Evolutionary conservation across 2,113 vertebrate species (phyloP).

Genomic region (Burhinus bistriatus): DNA sequence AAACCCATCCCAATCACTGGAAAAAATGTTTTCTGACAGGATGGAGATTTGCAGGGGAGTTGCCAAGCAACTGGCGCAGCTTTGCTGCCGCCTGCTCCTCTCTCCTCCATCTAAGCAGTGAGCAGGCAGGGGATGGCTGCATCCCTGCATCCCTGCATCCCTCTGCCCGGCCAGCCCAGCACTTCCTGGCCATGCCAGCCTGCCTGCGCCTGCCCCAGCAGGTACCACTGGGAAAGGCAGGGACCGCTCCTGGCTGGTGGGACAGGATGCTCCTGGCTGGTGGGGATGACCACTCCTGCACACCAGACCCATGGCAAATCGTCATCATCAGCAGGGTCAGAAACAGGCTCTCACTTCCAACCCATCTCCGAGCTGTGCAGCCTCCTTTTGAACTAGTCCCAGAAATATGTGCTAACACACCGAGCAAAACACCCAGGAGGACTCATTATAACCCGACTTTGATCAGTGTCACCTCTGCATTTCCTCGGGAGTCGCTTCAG

Average conservation of each 20-base stretch:
- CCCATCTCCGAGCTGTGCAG: background rate
- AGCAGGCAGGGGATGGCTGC: background rate
- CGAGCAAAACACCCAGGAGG: background rate
- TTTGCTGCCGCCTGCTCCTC: constrained; percentile 19
- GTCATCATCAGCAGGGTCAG: background rate
- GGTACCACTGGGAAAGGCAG: background rate
- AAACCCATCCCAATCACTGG: background rate
- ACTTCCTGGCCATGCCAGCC: background rate
- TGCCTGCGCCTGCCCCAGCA: background rate
- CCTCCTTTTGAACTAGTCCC: background rate
- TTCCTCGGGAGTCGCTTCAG: background rate
- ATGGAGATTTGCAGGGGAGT: constrained; percentile 45
- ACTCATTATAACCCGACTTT: background rate
- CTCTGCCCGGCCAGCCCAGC: fast-evolving
- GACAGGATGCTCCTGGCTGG: background rate
- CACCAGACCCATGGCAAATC: fast-evolving
- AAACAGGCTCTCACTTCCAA: background rate
- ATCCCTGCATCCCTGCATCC: background rate
- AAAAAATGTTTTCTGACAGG: constrained; percentile 33
- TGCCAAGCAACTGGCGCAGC: constrained; percentile 53
- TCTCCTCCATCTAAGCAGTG: background rate
- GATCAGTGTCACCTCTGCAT: background rate
- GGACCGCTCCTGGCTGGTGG: background rate
- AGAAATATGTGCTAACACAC: background rate
- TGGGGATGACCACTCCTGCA: background rate